phyloP scores from a whole-genome alignment of 2,113 vertebrate genomes.

The Eidolon helvum region DNA sequence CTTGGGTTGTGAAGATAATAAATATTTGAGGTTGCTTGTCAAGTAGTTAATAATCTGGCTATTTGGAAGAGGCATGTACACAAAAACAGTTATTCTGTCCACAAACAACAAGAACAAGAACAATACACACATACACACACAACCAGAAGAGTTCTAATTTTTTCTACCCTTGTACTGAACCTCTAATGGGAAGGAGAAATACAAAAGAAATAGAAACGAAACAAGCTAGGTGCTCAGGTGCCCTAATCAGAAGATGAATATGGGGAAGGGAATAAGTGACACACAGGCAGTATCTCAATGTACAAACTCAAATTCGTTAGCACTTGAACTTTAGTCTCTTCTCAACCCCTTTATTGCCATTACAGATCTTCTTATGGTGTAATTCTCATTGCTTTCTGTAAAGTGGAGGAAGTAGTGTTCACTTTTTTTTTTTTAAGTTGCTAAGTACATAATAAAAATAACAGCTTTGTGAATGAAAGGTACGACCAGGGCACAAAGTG shows the following conservation, averaged over 20 bases:
- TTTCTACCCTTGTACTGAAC: not conserved
- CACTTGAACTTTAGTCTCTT: not conserved
- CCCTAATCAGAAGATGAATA: not conserved
- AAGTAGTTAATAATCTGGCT: not conserved
- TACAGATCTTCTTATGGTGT: not conserved
- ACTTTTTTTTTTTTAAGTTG: not conserved
- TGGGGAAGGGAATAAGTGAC: not conserved
- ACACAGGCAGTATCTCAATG: not conserved
- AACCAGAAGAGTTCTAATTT: not conserved
- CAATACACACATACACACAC: not conserved
- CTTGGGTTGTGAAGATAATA: not conserved
- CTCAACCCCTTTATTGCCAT: not conserved
- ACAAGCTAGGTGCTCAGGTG: not conserved
- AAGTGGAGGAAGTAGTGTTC: not conserved
- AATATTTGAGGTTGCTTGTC: not conserved
- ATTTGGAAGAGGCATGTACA: not conserved
- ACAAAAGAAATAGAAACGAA: not conserved
- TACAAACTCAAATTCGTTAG: not conserved
- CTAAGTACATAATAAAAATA: not conserved
- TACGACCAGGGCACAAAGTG: not conserved
- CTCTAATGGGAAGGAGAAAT: not conserved
- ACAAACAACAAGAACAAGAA: not conserved
- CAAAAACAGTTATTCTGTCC: not conserved
- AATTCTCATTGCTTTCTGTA: not conserved
- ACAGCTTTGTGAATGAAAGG: not conserved